These are phyloP conservation scores for Cygnus olor DNA, from an alignment of 2,797 vertebrate genomes.

Conservation along the genomic window DNA sequence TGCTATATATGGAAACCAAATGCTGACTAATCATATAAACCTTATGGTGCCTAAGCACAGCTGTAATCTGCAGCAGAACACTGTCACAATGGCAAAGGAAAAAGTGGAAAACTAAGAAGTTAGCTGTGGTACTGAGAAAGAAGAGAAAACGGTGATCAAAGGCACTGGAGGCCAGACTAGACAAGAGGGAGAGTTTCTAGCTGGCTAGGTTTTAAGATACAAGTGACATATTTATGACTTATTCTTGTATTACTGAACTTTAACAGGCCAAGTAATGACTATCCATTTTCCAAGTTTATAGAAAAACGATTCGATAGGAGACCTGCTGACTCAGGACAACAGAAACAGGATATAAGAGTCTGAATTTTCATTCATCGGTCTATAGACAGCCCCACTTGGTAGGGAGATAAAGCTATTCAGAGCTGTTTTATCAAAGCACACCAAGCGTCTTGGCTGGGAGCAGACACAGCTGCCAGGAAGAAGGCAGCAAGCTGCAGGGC, in stretches of 20 bases:
- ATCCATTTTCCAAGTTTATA: not conserved
- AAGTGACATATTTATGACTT: conserved; percentile 57
- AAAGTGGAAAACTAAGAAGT: not conserved
- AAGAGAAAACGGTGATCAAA: conserved; percentile 58
- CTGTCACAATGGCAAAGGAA: conserved; percentile 24
- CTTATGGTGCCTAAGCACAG: conserved; percentile 66
- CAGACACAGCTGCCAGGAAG: not conserved
- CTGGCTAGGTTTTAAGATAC: conserved; percentile 39
- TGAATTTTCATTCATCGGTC: not conserved
- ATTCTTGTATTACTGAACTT: conserved; percentile 48
- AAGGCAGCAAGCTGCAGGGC: not conserved
- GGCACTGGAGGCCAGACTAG: conserved; percentile 6
- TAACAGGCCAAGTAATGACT: conserved; percentile 15
- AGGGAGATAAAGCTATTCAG: not conserved
- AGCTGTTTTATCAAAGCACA: not conserved
- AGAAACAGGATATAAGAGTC: not conserved
- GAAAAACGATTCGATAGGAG: not conserved
- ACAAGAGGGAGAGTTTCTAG: conserved; percentile 9
- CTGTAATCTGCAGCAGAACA: conserved; percentile 60
- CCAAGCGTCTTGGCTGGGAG: rapidly evolving
- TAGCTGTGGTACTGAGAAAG: not conserved
- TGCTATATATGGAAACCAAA: conserved; percentile 76
- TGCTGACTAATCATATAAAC: conserved; percentile 74
- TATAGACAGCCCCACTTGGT: not conserved
- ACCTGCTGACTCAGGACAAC: conserved; percentile 44